Conservation (phyloP, 2,888 invertebrate species). For the Scaptodrosophila latifasciaeformis region DNA sequence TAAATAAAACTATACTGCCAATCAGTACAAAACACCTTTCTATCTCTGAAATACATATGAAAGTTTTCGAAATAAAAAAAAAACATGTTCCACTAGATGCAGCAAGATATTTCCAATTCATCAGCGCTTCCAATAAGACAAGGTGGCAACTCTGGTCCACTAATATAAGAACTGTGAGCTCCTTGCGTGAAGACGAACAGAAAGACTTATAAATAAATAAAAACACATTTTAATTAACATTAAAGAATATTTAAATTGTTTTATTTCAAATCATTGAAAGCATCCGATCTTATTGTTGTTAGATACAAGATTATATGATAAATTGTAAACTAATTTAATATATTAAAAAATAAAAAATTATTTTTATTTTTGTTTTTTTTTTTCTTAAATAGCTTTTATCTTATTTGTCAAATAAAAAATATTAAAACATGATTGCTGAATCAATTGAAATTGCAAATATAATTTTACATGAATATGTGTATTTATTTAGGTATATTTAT, state of each 20-base stretch:
- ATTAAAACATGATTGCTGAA: background rate
- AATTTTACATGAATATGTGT: slow-evolving; percentile 22
- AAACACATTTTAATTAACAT: slow-evolving; percentile 30
- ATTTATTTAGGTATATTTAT: slow-evolving; percentile 15
- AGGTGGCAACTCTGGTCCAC: too few species aligned
- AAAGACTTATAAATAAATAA: background rate
- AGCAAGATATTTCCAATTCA: too few species aligned
- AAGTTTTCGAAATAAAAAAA: background rate
- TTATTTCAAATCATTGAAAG: slow-evolving; percentile 59
- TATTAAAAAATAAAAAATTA: slow-evolving; percentile 46
- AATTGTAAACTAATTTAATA: slow-evolving; percentile 33
- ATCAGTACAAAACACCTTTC: background rate
- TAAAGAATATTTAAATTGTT: slow-evolving; percentile 45
- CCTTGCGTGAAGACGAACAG: background rate
- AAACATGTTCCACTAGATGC: too few species aligned
- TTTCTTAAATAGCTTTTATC: slow-evolving; percentile 24
- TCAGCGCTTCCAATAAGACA: too few species aligned
- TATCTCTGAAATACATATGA: background rate
- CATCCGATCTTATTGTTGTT: slow-evolving; percentile 37
- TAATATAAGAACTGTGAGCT: too few species aligned
- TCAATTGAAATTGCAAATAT: slow-evolving; percentile 12
- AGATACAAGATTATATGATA: slow-evolving; percentile 23
- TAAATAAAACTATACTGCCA: background rate
- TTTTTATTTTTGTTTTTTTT: slow-evolving; percentile 27
- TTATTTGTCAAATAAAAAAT: slow-evolving; percentile 51